These are phyloP conservation scores for Cephus cinctus DNA, from an alignment of 1,140 invertebrate species.

Conservation along the genomic window DNA sequence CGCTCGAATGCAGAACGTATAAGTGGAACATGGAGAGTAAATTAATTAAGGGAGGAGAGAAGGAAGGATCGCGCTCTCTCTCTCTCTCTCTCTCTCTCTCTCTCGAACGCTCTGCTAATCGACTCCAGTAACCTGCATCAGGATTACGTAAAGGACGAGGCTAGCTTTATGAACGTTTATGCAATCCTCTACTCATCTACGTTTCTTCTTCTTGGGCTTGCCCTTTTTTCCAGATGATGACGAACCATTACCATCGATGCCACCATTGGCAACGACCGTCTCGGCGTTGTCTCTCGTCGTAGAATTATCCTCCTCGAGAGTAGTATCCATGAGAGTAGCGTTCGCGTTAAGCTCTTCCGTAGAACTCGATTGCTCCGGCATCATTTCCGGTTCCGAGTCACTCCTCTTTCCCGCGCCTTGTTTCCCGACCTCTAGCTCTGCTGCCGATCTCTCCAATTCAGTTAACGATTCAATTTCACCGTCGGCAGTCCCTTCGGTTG, in stretches of 20 bases:
- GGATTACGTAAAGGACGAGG: slow-evolving; percentile 51
- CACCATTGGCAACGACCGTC: slow-evolving; percentile 15
- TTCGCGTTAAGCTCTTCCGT: slow-evolving; percentile 39
- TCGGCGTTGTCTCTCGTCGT: slow-evolving; percentile 18
- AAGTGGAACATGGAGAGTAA: too few relatives aligned
- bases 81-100: slow-evolving; percentile 1
- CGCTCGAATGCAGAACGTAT: too few relatives aligned
- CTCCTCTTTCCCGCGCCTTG: slow-evolving; percentile 29
- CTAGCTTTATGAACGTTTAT: slow-evolving; percentile 53
- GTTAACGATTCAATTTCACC: not conserved
- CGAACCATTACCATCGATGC: slow-evolving; percentile 34
- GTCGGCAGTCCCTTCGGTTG: not conserved
- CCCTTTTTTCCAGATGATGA: slow-evolving; percentile 34
- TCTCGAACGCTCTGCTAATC: slow-evolving; percentile 34
- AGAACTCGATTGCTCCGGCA: slow-evolving; percentile 38
- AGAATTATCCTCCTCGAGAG: slow-evolving; percentile 29
- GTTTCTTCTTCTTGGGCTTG: slow-evolving; percentile 53
- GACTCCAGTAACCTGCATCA: slow-evolving; percentile 51
- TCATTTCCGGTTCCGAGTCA: slow-evolving; percentile 34
- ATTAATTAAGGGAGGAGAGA: too few relatives aligned
- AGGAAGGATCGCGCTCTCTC: not conserved
- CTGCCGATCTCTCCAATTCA: slow-evolving; percentile 14
- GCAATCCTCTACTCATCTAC: slow-evolving; percentile 56
- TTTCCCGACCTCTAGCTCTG: slow-evolving; percentile 3
- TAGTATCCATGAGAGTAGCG: slow-evolving; percentile 25